These are phyloP conservation scores for Tetragonisca angustula DNA, from an alignment of 2,888 invertebrate genomes.

Conservation along the genomic window DNA sequence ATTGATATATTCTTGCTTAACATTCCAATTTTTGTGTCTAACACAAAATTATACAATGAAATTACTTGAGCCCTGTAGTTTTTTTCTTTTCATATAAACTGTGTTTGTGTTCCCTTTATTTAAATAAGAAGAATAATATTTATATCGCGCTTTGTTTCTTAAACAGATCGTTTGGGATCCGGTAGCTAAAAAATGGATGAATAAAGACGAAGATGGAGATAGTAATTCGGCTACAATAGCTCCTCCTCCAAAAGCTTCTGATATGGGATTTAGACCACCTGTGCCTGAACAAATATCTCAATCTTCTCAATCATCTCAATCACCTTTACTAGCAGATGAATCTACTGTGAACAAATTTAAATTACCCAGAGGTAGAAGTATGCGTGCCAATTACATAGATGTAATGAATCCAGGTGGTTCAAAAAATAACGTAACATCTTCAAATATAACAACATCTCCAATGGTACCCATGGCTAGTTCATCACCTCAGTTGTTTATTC, in stretches of 20 bases:
- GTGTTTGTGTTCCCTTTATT: neutral
- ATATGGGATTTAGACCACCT: conserved; percentile 82
- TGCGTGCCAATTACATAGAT: conserved; percentile 91
- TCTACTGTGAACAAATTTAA: conserved; percentile 87
- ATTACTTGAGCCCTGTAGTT: conserved; percentile 47
- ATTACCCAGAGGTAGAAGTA: conserved; percentile 91
- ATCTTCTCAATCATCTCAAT: conserved; percentile 44
- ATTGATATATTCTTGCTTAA: conserved; percentile 46
- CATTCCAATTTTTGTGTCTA: conserved; percentile 46
- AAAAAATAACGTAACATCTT: conserved; percentile 78
- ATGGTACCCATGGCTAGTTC: conserved; percentile 83
- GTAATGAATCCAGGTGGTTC: conserved; percentile 92
- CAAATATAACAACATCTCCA: conserved; percentile 81
- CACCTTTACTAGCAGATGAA: conserved; percentile 58
- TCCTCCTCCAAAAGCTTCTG: conserved; percentile 90
- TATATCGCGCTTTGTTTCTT: neutral
- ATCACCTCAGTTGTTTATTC: conserved; percentile 85
- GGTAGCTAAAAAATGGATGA: conserved; percentile 93
- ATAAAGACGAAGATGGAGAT: conserved; percentile 90
- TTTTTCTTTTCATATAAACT: neutral
- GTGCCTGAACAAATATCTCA: conserved; percentile 68
- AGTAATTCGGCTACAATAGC: conserved; percentile 85
- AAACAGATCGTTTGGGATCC: conserved; percentile 96
- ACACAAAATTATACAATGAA: conserved; percentile 33
- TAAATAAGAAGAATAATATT: neutral